A percentile compares a stretch with the other conserved stretches of the same genome.
Conservation (phyloP, 2,888 invertebrate genomes). For the Lycaena phlaeas region DNA sequence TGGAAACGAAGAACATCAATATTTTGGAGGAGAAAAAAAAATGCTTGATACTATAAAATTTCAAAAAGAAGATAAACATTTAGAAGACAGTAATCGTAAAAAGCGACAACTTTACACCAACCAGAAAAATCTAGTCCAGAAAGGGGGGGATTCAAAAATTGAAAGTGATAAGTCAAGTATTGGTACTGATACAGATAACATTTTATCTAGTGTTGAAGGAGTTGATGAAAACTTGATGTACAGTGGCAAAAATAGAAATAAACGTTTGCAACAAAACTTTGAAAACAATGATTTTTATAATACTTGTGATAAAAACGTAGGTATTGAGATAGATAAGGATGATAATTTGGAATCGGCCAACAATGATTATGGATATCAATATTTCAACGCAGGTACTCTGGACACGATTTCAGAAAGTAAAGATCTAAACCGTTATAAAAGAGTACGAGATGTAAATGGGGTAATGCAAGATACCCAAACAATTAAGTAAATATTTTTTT, state of each 20-base stretch:
- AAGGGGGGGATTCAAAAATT: slow-evolving; percentile 19
- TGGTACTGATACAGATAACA: slow-evolving; percentile 53
- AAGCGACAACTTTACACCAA: background rate
- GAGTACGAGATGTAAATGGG: slow-evolving; percentile 35
- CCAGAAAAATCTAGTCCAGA: slow-evolving; percentile 6
- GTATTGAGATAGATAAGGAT: background rate
- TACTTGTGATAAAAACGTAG: background rate
- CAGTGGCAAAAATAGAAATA: slow-evolving; percentile 34
- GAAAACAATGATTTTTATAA: background rate
- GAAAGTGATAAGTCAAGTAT: slow-evolving; percentile 34
- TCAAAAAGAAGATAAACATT: slow-evolving; percentile 12
- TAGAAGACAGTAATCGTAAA: background rate
- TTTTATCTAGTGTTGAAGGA: slow-evolving; percentile 49
- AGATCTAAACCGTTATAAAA: slow-evolving; percentile 47
- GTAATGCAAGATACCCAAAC: background rate
- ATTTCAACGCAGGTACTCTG: slow-evolving; percentile 43
- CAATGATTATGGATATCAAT: slow-evolving; percentile 38
- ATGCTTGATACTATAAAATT: slow-evolving; percentile 16
- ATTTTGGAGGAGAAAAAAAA: slow-evolving; percentile 36
- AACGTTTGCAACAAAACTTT: slow-evolving; percentile 29
- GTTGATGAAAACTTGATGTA: slow-evolving; percentile 57
- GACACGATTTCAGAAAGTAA: slow-evolving; percentile 37
- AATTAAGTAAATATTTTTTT: background rate
- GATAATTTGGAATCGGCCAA: slow-evolving; percentile 21
- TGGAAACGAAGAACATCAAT: slow-evolving; percentile 62